These are phyloP conservation scores for Philopotamus ludificatus DNA, from an alignment of 1,140 invertebrate genomes.

Conservation along the genomic window DNA sequence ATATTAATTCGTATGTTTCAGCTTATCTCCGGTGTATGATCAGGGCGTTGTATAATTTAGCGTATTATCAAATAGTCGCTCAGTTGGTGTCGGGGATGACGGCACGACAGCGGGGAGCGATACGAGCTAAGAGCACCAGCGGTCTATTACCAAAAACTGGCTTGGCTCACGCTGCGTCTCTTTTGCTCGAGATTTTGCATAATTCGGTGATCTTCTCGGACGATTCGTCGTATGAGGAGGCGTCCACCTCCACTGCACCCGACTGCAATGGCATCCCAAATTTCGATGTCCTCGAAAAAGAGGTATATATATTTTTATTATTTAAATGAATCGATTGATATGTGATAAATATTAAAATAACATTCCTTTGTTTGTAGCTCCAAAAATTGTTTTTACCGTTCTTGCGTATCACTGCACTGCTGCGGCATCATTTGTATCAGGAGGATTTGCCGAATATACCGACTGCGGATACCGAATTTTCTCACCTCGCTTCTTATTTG, in stretches of 20 bases:
- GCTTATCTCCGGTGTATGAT: slow-evolving; percentile 86
- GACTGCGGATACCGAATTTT: slow-evolving; percentile 67
- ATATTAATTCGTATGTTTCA: slow-evolving; percentile 52
- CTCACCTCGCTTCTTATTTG: slow-evolving; percentile 71
- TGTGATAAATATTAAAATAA: too few species aligned
- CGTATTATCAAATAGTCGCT: slow-evolving; percentile 83
- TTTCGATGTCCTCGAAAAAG: slow-evolving; percentile 24
- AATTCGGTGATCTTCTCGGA: slow-evolving; percentile 46
- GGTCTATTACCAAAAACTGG: slow-evolving; percentile 33
- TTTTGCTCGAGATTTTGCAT: slow-evolving; percentile 45
- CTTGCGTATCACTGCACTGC: slow-evolving; percentile 76
- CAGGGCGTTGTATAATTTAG: slow-evolving; percentile 81
- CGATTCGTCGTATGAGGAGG: slow-evolving; percentile 44
- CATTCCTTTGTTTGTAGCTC: slow-evolving; percentile 60
- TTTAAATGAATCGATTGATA: too few species aligned
- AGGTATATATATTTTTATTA: slow-evolving; percentile 16
- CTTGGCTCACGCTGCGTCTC: slow-evolving; percentile 37
- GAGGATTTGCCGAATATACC: slow-evolving; percentile 72
- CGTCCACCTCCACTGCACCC: slow-evolving; percentile 35
- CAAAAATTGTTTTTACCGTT: slow-evolving; percentile 81
- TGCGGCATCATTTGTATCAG: slow-evolving; percentile 84
- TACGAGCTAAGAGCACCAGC: slow-evolving; percentile 45
- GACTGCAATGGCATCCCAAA: slow-evolving; percentile 13
- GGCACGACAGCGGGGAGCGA: slow-evolving; percentile 49
- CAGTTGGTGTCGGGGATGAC: slow-evolving; percentile 69